These are phyloP conservation scores for Cossypha niveicapilla DNA, from an alignment of 2,797 vertebrate species.

Conservation along the genomic window DNA sequence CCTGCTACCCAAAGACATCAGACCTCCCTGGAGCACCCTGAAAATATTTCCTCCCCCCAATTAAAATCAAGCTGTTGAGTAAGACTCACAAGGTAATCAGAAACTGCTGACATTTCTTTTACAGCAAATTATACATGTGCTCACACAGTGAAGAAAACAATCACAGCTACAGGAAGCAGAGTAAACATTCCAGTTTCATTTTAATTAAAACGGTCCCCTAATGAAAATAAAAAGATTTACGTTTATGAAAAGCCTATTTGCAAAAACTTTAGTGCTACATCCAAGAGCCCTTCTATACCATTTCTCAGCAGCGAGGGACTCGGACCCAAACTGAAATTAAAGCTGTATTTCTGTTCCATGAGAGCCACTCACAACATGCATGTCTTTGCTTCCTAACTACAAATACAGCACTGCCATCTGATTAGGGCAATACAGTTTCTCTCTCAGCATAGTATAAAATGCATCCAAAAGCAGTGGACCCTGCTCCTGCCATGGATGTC, in stretches of 20 bases:
- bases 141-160: conserved; percentile 54
- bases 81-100: conserved; percentile 47
- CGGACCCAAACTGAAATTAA: not conserved
- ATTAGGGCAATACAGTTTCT: not conserved
- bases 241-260: conserved; percentile 49
- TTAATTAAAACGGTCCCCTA: conserved; percentile 58
- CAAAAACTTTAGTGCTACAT: conserved; percentile 20
- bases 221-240: conserved; percentile 43
- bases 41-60: conserved; percentile 50
- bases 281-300: not conserved
- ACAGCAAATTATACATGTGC: conserved; percentile 41
- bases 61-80: conserved; percentile 62
- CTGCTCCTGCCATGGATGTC: not conserved
- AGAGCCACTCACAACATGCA: not conserved
- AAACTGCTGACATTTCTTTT: conserved; percentile 62
- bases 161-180: conserved; percentile 38
- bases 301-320: not conserved
- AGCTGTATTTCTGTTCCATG: not conserved
- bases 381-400: not conserved
- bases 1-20: conserved; percentile 18
- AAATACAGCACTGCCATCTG: not conserved
- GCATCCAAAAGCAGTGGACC: not conserved
- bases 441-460: not conserved
- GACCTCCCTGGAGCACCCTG: conserved; percentile 24
- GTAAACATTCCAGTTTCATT: conserved; percentile 57